Evolutionary conservation across 2,797 vertebrate genomes (phyloP).

Genomic region (Morelia viridis): DNA sequence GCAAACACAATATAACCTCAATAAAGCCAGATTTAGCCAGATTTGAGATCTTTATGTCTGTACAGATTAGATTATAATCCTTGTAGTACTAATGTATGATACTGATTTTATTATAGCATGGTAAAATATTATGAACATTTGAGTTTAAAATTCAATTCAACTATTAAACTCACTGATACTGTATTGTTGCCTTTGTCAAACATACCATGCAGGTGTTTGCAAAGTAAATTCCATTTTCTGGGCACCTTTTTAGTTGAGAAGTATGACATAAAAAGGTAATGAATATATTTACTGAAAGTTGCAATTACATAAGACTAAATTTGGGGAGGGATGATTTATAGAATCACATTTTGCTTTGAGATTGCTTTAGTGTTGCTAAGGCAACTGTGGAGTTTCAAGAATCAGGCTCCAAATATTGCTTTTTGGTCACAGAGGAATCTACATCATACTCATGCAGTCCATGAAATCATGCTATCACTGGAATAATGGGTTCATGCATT

Average conservation of each 20-base stretch:
- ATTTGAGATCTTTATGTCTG: neutral
- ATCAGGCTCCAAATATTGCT: neutral
- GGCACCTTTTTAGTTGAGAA: neutral
- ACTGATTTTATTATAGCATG: neutral
- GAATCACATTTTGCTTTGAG: slow-evolving; percentile 1
- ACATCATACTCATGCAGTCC: neutral
- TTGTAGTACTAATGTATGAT: neutral
- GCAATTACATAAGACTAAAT: neutral
- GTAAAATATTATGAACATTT: neutral
- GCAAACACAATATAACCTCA: neutral
- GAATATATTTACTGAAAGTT: neutral
- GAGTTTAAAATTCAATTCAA: neutral
- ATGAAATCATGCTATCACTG: neutral
- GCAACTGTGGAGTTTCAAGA: neutral
- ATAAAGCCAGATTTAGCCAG: neutral
- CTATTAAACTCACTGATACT: neutral
- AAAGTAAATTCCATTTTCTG: neutral
- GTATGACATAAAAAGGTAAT: neutral
- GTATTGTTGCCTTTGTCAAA: neutral
- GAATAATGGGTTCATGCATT: neutral
- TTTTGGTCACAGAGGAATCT: neutral
- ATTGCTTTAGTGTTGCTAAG: neutral
- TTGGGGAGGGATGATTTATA: neutral
- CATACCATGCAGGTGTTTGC: neutral
- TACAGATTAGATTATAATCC: neutral